Conservation (phyloP, 2,888 invertebrate species). For the Exocentrus adspersus region DNA sequence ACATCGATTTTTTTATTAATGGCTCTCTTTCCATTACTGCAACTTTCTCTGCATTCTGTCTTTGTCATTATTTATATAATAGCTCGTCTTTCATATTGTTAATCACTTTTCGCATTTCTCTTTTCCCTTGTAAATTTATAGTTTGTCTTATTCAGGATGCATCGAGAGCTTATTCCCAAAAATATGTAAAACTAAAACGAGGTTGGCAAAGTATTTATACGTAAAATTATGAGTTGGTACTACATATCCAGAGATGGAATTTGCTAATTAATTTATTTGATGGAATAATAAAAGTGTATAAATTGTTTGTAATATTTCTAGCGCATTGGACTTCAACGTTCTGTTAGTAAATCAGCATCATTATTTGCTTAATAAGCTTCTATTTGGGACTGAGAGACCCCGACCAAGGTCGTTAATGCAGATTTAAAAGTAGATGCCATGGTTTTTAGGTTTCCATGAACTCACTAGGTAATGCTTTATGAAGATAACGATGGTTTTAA, state of each 20-base stretch:
- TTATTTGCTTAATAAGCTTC: background rate
- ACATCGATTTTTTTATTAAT: constrained; percentile 1
- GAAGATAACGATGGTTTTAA: too few relatives aligned
- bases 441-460: too few relatives aligned
- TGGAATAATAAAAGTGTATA: background rate
- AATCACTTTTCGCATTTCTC: too few relatives aligned
- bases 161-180: too few relatives aligned
- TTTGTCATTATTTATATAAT: constrained; percentile 3
- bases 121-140: constrained; percentile 6
- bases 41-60: background rate
- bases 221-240: too few relatives aligned
- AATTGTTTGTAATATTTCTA: background rate
- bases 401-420: too few relatives aligned
- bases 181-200: too few relatives aligned
- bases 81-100: background rate
- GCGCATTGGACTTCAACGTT: background rate
- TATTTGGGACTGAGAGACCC: background rate
- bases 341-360: background rate
- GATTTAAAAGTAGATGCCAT: too few relatives aligned
- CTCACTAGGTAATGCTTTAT: too few relatives aligned
- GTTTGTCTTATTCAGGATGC: background rate
- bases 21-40: background rate
- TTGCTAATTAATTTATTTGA: too few relatives aligned
- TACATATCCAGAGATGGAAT: too few relatives aligned
- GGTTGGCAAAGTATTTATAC: too few relatives aligned